Conservation (phyloP, 2,797 vertebrate species). For the Sebastes jordani region DNA sequence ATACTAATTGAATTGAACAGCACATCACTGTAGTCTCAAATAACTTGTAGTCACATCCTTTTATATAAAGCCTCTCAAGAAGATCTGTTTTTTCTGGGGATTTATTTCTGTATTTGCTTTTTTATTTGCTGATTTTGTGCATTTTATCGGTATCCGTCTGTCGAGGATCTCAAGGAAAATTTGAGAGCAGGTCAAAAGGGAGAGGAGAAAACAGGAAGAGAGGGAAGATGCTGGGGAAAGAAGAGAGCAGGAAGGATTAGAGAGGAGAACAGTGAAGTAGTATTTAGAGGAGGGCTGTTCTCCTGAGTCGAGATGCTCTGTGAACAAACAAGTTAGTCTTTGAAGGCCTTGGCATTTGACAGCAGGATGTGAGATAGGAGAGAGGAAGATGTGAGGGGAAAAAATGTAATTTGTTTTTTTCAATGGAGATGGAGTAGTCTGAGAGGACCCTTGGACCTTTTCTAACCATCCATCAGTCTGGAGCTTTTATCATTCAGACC, state of each 20-base stretch:
- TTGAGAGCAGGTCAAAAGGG: not conserved
- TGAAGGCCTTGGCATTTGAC: conserved; percentile 50
- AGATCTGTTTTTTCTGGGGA: not conserved
- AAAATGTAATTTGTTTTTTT: conserved; percentile 30
- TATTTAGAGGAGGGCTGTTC: conserved; percentile 1
- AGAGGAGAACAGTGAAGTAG: conserved; percentile 12
- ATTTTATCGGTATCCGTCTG: not conserved
- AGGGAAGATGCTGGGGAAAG: not conserved
- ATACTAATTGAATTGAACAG: conserved; percentile 6
- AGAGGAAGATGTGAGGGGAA: not conserved
- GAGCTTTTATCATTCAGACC: conserved; percentile 6
- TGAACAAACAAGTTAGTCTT: conserved; percentile 51
- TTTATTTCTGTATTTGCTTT: not conserved
- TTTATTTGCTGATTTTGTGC: not conserved
- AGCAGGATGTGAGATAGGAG: conserved; percentile 43
- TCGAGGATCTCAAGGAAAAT: not conserved
- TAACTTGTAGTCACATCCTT: not conserved
- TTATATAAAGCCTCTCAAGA: not conserved
- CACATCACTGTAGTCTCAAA: not conserved
- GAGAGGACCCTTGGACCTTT: conserved; percentile 4
- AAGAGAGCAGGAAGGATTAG: not conserved
- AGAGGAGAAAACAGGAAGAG: conserved; percentile 3
- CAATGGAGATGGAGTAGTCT: conserved; percentile 23
- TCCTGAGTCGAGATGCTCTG: not conserved
- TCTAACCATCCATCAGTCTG: conserved; percentile 21